Evolutionary conservation across 2,797 vertebrate genomes (phyloP), one percentile per base, ranked within the genome.

Genomic region (Odontamblyopus lacepedii): DNA sequence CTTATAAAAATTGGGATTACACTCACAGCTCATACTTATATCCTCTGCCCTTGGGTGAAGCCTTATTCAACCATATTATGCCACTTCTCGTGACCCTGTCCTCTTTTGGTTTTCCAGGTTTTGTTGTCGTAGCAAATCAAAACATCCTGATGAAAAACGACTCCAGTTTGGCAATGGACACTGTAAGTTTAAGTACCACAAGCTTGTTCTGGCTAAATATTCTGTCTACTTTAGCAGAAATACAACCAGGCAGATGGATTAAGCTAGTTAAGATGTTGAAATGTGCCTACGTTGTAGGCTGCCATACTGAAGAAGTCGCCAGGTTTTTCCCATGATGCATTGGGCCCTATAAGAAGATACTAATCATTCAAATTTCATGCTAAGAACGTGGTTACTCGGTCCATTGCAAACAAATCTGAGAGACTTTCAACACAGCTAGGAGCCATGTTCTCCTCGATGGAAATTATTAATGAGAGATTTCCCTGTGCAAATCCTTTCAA

Each of bases 121-220:
- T 87, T 99, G 97, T 93, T 95, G 97, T 87, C 95, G 95, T 90
- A 95, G 95, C 89, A 99, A 97, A 92, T 96, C 97, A 88, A 98
- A 98, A 89, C 96, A 98, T 79, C 93, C 95, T 70, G 96, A 97
- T 89, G 97, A 98, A 83, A 99, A 99, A 93, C 95, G 97, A 76
- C 94, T 99, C 75, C 95, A 98, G 91, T 98, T 98, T 95, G 97
- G 97, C 79, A 99, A 98, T 50, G 96, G 97, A 0, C 97, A 98
- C 57, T 91, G 98, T 99, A 94, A 98, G 98, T 97, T 88, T 74
- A 75, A 69, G 32, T 73, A 71, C 66, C 66, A 19, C 32, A 50
- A 29, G 16, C 55, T 29, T 56, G 32, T 69, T 75, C 70, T 55
- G 23, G 72, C 66, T 55, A n/a, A 74, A 60, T 44, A 69, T n/a